Conservation (phyloP, 2,113 vertebrate genomes). For the Vombatus ursinus region DNA sequence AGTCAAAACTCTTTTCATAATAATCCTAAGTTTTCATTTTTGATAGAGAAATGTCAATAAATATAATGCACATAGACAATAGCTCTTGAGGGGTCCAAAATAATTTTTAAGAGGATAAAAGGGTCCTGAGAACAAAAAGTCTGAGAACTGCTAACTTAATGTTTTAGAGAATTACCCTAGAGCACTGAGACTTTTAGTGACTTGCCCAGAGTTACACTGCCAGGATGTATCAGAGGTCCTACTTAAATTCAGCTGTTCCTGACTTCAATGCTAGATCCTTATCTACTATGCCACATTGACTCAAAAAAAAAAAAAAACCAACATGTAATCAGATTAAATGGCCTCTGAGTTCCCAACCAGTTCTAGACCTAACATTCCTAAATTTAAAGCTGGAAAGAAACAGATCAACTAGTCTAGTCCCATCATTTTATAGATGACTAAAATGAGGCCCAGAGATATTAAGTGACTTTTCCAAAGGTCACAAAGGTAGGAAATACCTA, state of each 20-base stretch:
- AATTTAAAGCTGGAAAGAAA: not conserved
- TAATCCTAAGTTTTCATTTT: too few relatives aligned
- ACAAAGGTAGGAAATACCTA: not conserved
- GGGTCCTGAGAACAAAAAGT: too few relatives aligned
- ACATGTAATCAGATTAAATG: not conserved
- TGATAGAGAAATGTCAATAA: too few relatives aligned
- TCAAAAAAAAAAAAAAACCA: not conserved
- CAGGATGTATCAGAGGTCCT: not conserved
- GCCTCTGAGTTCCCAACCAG: not conserved
- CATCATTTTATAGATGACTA: not conserved
- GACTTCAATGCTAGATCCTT: not conserved
- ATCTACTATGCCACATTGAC: not conserved
- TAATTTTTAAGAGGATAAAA: too few relatives aligned
- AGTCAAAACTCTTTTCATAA: too few relatives aligned
- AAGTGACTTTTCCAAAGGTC: not conserved
- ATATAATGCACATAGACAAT: too few relatives aligned
- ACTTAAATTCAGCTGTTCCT: not conserved
- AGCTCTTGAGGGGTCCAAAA: too few relatives aligned
- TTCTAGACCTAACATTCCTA: not conserved
- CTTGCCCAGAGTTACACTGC: not conserved
- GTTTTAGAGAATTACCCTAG: not conserved
- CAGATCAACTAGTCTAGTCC: not conserved
- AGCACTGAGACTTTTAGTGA: not conserved
- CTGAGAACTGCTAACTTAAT: not conserved
- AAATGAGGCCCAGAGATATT: not conserved